phyloP scores from a whole-genome alignment of 2,888 invertebrate genomes.

The Spodoptera picta region DNA sequence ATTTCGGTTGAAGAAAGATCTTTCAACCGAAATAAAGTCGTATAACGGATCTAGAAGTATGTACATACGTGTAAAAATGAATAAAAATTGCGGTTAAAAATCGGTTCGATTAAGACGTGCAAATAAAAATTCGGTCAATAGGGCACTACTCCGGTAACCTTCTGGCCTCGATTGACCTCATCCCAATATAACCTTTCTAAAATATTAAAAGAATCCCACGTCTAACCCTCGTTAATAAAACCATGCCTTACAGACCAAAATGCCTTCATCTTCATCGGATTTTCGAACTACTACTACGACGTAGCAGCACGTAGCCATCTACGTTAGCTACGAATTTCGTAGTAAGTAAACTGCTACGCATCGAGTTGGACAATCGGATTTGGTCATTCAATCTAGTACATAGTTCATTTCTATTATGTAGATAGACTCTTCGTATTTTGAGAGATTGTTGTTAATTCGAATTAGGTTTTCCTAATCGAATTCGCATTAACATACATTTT shows the following conservation, averaged over 20 bases:
- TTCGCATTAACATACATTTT: background rate
- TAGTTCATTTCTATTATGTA: background rate
- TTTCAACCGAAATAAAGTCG: too few relatives aligned
- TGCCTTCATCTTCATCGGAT: constrained; percentile 16
- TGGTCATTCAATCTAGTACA: too few relatives aligned
- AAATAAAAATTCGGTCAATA: constrained; percentile 3
- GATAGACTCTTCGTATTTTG: background rate
- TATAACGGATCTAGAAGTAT: too few relatives aligned
- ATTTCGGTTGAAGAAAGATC: too few relatives aligned
- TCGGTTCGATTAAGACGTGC: constrained; percentile 15
- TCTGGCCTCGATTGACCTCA: background rate
- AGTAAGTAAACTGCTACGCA: background rate
- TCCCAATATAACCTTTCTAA: constrained; percentile 7
- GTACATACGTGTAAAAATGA: too few relatives aligned
- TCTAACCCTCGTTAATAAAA: constrained; percentile 34
- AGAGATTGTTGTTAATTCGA: too few relatives aligned
- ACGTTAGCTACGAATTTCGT: constrained; percentile 11
- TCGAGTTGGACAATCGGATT: background rate
- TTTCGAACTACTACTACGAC: constrained; percentile 23
- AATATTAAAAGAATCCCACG: constrained; percentile 21
- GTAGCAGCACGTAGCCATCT: constrained; percentile 18
- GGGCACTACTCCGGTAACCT: constrained; percentile 14
- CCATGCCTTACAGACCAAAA: constrained; percentile 11
- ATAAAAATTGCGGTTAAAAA: too few relatives aligned
- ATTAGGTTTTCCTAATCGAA: background rate